phyloP scores from a whole-genome alignment of 2,113 vertebrate genomes.

The Hydrolagus affinis region DNA sequence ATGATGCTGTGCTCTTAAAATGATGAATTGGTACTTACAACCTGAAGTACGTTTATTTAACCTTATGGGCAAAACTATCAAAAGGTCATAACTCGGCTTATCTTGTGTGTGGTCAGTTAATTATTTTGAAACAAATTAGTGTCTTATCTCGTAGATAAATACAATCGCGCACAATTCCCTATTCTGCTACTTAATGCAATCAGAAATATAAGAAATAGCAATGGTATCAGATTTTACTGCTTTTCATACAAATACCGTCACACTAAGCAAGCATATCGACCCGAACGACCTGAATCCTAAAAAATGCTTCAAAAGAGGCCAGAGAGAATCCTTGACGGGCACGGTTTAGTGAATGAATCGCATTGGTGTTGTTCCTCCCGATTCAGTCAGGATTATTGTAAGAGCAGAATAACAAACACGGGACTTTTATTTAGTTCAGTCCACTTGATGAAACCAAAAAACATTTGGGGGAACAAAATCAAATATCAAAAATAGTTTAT shows the following conservation, averaged over 20 bases:
- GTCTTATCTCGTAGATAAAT: constrained; percentile 4
- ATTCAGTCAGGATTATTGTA: neutral
- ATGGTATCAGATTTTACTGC: neutral
- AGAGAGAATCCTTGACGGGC: neutral
- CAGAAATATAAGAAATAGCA: neutral
- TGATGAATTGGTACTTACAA: constrained; percentile 26
- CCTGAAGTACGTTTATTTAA: constrained; percentile 29
- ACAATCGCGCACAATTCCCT: neutral
- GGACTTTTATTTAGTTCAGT: neutral
- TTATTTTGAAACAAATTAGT: constrained; percentile 30
- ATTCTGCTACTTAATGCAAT: neutral
- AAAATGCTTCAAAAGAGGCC: neutral
- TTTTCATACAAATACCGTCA: neutral
- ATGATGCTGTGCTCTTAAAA: constrained; percentile 10
- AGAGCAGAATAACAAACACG: too few relatives aligned
- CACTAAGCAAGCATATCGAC: neutral
- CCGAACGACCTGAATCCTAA: neutral
- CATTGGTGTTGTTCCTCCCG: neutral
- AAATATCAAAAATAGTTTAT: too few relatives aligned
- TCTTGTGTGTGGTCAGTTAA: neutral
- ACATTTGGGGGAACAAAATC: too few relatives aligned
- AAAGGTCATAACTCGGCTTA: constrained; percentile 28
- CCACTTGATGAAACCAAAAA: neutral
- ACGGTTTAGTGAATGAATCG: neutral
- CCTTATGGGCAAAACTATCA: constrained; percentile 32